phyloP scores from a whole-genome alignment of 1,140 invertebrate species.

The Drosophila punjabiensis region DNA sequence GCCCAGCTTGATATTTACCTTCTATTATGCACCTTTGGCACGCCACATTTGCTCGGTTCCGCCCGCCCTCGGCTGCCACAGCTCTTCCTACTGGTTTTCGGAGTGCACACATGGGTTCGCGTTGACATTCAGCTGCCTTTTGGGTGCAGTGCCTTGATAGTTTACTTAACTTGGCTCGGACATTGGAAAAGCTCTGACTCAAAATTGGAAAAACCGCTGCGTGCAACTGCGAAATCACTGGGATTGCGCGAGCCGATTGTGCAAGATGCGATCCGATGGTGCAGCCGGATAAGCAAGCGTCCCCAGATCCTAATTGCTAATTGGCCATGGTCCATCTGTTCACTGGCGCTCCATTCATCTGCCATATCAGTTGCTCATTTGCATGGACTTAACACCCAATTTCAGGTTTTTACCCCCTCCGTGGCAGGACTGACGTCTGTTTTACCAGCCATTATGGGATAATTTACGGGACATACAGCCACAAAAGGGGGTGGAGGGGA shows the following conservation, averaged over 20 bases:
- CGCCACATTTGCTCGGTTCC: constrained; percentile 15
- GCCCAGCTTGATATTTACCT: constrained; percentile 39
- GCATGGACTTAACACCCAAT: constrained; percentile 67
- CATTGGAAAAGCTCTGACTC: constrained; percentile 12
- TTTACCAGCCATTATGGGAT: constrained; percentile 64
- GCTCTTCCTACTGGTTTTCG: constrained; percentile 23
- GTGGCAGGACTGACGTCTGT: constrained; percentile 21
- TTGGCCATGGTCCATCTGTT: constrained; percentile 28
- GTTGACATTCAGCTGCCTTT: constrained; percentile 46
- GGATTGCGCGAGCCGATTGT: constrained; percentile 3
- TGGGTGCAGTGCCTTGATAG: constrained; percentile 34
- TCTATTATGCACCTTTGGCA: constrained; percentile 50
- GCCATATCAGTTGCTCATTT: constrained; percentile 66
- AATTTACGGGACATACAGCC: constrained; percentile 66
- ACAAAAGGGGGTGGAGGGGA: background rate
- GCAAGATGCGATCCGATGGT: constrained; percentile 14
- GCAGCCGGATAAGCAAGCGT: background rate
- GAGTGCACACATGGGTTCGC: constrained; percentile 26
- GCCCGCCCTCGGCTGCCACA: constrained; percentile 14
- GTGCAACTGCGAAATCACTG: constrained; percentile 24
- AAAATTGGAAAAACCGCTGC: constrained; percentile 29
- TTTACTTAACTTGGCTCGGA: constrained; percentile 54
- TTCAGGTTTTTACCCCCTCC: constrained; percentile 22
- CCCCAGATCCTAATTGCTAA: constrained; percentile 46
- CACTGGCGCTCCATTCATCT: constrained; percentile 28